phyloP scores from a whole-genome alignment of 1,140 invertebrate genomes.

The Lordiphosa stackelbergi region DNA sequence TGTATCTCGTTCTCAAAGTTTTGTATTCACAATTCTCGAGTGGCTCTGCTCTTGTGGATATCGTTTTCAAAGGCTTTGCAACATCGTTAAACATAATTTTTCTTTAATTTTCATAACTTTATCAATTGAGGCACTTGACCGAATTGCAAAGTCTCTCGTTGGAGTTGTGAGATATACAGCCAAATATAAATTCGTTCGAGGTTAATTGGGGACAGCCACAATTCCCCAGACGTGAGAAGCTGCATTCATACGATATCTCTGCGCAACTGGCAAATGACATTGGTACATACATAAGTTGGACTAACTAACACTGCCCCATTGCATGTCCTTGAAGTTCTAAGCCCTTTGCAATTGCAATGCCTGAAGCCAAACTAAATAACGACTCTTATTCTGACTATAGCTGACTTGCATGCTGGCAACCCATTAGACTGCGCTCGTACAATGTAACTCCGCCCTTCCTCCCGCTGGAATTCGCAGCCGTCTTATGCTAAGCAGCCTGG shows the following conservation, averaged over 20 bases:
- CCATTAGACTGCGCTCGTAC: conserved; percentile 49
- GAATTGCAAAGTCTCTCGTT: conserved; percentile 29
- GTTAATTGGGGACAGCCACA: conserved; percentile 2
- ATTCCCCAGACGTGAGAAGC: conserved; percentile 8
- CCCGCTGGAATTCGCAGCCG: conserved; percentile 4
- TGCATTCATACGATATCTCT: conserved; percentile 12
- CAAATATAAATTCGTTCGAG: neutral
- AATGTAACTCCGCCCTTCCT: conserved; percentile 32
- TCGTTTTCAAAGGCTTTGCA: conserved; percentile 51
- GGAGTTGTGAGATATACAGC: neutral
- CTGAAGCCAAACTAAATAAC: conserved; percentile 26
- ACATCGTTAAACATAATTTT: conserved; percentile 52
- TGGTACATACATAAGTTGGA: neutral
- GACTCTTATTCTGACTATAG: conserved; percentile 9
- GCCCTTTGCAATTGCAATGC: conserved; percentile 20
- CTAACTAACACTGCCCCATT: conserved; percentile 1
- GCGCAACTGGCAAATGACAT: conserved; percentile 13
- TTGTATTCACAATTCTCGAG: conserved; percentile 52
- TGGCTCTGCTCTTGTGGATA: conserved; percentile 45
- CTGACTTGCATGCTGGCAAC: conserved; percentile 57
- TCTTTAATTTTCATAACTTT: conserved; percentile 17
- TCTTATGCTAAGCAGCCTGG: conserved; percentile 24
- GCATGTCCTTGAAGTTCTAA: conserved; percentile 35
- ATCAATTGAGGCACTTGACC: conserved; percentile 47
- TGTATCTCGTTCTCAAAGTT: conserved; percentile 26